Percentiles rank a stretch among this genome's conserved stretches.
These are phyloP conservation scores for Pseudobourletiella spinata DNA, from an alignment of 1,140 invertebrate species.

Conservation along the genomic window DNA sequence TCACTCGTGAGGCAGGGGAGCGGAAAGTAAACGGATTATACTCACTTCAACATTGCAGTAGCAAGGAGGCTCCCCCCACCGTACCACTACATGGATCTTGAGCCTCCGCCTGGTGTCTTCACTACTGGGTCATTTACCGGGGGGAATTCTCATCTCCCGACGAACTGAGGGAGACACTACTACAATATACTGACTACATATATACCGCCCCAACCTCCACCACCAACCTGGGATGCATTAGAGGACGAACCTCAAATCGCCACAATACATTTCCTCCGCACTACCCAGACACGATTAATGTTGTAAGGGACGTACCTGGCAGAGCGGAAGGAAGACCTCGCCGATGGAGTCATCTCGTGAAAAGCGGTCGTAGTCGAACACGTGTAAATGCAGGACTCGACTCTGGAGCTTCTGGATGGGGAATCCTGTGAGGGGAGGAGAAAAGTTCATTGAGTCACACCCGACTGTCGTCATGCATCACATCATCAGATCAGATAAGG, in stretches of 20 bases:
- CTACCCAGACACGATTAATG: not conserved
- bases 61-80: too few relatives aligned
- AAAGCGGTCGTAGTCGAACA: constrained; percentile 92
- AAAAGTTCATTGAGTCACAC: not conserved
- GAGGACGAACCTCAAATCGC: too few relatives aligned
- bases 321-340: constrained; percentile 86
- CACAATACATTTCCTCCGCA: too few relatives aligned
- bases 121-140: not conserved
- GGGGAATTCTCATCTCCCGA: too few relatives aligned
- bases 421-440: constrained; percentile 56
- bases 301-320: constrained; percentile 57
- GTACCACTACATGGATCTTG: too few relatives aligned
- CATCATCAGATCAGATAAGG: not conserved
- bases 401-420: constrained; percentile 86
- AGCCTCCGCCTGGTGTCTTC: not conserved
- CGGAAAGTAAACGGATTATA: too few relatives aligned
- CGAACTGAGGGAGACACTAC: too few relatives aligned
- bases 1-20: too few relatives aligned
- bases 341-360: constrained; percentile 91
- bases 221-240: too few relatives aligned
- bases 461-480: not conserved
- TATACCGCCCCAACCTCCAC: too few relatives aligned
- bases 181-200: too few relatives aligned
- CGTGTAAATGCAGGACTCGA: constrained; percentile 82
- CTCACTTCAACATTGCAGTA: too few relatives aligned